Evolutionary conservation across 1,140 invertebrate species (phyloP), one percentile per base, ranked within the genome.

Genomic region (Neodiprion virginianus): DNA sequence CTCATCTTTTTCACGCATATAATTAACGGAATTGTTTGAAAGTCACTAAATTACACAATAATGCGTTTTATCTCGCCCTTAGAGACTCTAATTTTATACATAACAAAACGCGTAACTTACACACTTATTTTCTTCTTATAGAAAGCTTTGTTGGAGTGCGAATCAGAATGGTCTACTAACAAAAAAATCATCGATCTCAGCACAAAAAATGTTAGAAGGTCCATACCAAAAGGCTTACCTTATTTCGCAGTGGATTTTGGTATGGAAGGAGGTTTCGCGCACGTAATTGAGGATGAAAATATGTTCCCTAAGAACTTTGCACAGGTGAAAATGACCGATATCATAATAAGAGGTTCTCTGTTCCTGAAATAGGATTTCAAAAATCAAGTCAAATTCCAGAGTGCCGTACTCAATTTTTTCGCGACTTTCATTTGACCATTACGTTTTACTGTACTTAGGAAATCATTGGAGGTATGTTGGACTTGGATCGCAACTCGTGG

Each of bases 161-260:
- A 99, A 89, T 92, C 91, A 40, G 97, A 99, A 89, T 99, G 98
- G 97, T 91, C 95, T 12, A 93, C 94, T 77, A 99, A 99, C 85
- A 97, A 97, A 83, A 99, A 99, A 90, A 86, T 99, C n/a, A 91
- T 99, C 1, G 94, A 97, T 76, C 87, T 99, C 40, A 92, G 90
- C 67, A 87, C 85, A 21, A 93, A 93, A 84, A 92, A 95, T 88
- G 89, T 98, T 21, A 90, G 95, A 65, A 91, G 91, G 86, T 92
- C 93, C 14, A 91, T 99, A 74, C 98, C 98, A 9, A 98, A 98
- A 89, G 97, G 96, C 7, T 92, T 99, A 72, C 94, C 97, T 1
- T 99, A 99, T 86, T 98, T 99, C 88, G 92, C 92, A 89, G 94
- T 99, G 1, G 93, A 97, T 87, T 99, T 99, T 91, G 98, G 96